A percentile compares a stretch with the other conserved stretches of the same genome.
Conservation (phyloP, 2,888 invertebrate genomes). For the Syrphus vitripennis region DNA sequence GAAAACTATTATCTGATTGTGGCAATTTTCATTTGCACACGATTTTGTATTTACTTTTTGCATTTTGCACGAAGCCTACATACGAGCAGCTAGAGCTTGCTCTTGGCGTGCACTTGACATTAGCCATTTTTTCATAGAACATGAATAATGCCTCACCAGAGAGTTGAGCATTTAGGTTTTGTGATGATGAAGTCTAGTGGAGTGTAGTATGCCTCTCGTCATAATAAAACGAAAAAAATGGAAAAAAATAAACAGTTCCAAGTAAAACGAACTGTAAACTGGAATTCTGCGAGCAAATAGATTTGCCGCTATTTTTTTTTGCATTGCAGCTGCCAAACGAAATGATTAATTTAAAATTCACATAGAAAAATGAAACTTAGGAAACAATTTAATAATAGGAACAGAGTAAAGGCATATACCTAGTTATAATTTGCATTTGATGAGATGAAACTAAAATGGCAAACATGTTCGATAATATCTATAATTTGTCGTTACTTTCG, state of each 20-base stretch:
- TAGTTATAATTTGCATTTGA: background rate
- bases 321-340: slow-evolving; percentile 38
- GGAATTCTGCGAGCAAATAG: slow-evolving; percentile 35
- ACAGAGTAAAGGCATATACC: background rate
- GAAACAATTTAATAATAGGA: background rate
- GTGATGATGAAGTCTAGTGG: background rate
- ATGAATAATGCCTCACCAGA: slow-evolving; percentile 19
- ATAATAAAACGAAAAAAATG: background rate
- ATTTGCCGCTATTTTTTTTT: background rate
- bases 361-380: slow-evolving; percentile 24
- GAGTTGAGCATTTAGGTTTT: background rate
- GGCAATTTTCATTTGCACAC: slow-evolving; percentile 62
- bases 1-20: slow-evolving; percentile 62
- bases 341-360: slow-evolving; percentile 49
- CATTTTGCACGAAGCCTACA: slow-evolving; percentile 52
- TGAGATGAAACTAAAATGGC: slow-evolving; percentile 5
- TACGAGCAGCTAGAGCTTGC: slow-evolving; percentile 24
- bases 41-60: slow-evolving; percentile 58
- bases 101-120: slow-evolving; percentile 69
- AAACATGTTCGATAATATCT: slow-evolving; percentile 42
- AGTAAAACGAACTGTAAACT: slow-evolving; percentile 70
- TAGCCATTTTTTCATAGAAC: slow-evolving; percentile 59
- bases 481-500: slow-evolving; percentile 52
- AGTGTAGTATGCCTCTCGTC: background rate
- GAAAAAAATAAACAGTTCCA: slow-evolving; percentile 52